Conservation (phyloP, 2,113 vertebrate genomes). For the Scophthalmus maximus region DNA sequence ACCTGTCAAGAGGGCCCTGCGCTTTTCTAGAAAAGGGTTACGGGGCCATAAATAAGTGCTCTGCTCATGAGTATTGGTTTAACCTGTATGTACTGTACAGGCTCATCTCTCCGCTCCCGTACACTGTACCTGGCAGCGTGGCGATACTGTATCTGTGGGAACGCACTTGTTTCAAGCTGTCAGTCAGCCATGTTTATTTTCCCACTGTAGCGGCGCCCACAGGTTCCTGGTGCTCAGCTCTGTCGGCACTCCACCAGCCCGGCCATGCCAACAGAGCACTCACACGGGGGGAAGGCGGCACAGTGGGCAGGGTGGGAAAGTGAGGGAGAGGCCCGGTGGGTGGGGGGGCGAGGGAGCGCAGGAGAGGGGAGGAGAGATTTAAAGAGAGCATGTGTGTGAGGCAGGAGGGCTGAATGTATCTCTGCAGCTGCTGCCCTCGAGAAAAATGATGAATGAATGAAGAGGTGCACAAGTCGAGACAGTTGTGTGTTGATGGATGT, state of each 20-base stretch:
- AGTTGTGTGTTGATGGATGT: neutral
- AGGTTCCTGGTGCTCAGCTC: slow-evolving; percentile 54
- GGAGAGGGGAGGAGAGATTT: too few relatives aligned
- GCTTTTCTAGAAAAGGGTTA: slow-evolving; percentile 22
- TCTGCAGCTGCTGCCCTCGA: slow-evolving; percentile 23
- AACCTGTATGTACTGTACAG: neutral
- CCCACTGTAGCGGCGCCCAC: slow-evolving; percentile 46
- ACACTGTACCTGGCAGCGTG: slow-evolving; percentile 15
- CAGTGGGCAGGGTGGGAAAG: slow-evolving; percentile 43
- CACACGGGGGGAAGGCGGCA: slow-evolving; percentile 34
- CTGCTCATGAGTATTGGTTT: slow-evolving; percentile 29
- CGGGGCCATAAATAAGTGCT: slow-evolving; percentile 2
- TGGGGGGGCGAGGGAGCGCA: too few relatives aligned
- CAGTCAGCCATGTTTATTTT: slow-evolving; percentile 66
- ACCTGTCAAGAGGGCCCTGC: too few relatives aligned
- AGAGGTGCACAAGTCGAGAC: slow-evolving; percentile 1
- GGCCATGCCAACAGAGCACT: slow-evolving; percentile 38
- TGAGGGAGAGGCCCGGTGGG: too few relatives aligned
- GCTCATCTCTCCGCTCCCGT: slow-evolving; percentile 36
- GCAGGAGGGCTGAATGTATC: slow-evolving; percentile 22
- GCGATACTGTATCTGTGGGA: slow-evolving; percentile 34
- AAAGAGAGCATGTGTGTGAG: neutral
- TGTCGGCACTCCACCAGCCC: slow-evolving; percentile 28
- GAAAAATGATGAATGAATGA: slow-evolving; percentile 7
- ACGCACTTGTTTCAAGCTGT: slow-evolving; percentile 52